phyloP scores from a whole-genome alignment of 2,888 invertebrate genomes.

The Arrhopalites spinosus region DNA sequence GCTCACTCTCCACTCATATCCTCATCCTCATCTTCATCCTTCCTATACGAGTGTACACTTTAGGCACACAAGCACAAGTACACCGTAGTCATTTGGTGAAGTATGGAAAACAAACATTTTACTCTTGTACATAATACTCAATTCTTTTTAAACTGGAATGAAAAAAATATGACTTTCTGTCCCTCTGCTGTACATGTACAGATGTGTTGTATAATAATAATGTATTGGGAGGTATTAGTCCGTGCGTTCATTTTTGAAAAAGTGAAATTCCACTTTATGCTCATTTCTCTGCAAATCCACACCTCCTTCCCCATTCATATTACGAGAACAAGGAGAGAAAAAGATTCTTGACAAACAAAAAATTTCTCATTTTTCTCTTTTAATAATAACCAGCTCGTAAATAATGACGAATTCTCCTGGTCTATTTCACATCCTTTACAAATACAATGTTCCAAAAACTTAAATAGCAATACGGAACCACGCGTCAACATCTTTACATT shows the following conservation, averaged over 20 bases:
- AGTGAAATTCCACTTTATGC: constrained; percentile 27
- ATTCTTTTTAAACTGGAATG: background rate
- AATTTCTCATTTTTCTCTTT: background rate
- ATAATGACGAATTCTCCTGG: constrained; percentile 5
- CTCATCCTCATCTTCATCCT: background rate
- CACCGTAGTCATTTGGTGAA: background rate
- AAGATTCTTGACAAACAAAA: background rate
- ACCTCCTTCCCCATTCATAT: constrained; percentile 10
- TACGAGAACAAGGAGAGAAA: background rate
- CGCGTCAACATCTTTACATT: background rate
- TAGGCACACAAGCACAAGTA: background rate
- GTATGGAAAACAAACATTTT: background rate
- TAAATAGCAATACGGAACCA: background rate
- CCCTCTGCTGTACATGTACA: no score
- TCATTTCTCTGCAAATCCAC: constrained; percentile 27
- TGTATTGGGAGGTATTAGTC: no score
- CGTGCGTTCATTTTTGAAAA: background rate
- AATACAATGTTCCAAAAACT: background rate
- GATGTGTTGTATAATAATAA: no score
- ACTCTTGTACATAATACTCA: background rate
- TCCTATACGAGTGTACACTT: no score
- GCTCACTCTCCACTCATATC: constrained; percentile 5
- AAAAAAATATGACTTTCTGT: no score
- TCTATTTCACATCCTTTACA: background rate
- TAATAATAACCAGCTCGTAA: constrained; percentile 19